Evolutionary conservation across 2,113 vertebrate genomes (phyloP), one percentile per base, ranked within the genome.

Genomic region (Cebus imitator): DNA sequence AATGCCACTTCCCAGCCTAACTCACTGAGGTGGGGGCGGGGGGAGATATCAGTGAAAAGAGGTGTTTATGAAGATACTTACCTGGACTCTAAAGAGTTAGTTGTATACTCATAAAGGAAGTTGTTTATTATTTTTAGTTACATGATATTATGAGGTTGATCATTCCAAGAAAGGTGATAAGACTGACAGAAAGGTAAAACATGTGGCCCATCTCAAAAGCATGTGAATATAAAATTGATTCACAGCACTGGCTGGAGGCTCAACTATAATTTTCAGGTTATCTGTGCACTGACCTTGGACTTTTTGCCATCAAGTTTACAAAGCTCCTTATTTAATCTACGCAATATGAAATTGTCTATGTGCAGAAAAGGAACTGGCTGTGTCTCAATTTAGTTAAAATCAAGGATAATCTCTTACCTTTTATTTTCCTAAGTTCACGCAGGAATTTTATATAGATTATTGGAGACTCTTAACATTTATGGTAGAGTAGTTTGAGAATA

Each of bases 401-500:
- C 52, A 94, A 93, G 37, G 21, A 87, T 30, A 94, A 37, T 68
- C 32, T 84, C 93, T 96, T 93, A 96, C 95, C 90, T 95, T 58
- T 50, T 58, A 7, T 87, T 78, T 95, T 52, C 58, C 76, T 82
- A 52, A 91, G 94, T 66, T 72, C 52, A 66, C 10, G 16, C 2
- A 68, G 20, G 48, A 92, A 93, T 83, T 96, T 50, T 75, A 40
- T 32, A 50, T 27, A 72, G 23, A 70, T 61, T 96, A 45, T 66
- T 82, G 10, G 66, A 87, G 32, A 40, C 9, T 25, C 72, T 64
- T 78, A 35, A 43, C n/a, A 45, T 64, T 78, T 78, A 83, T 50
- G 25, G 32, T 73, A 3, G 3, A 52, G 25, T n/a, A 64, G 37
- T 80, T 82, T 70, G 82, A 58, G 48, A 50, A 91, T 40, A 58